Conservation (phyloP, 2,888 invertebrate species). For the Trissolcus japonicus region DNA sequence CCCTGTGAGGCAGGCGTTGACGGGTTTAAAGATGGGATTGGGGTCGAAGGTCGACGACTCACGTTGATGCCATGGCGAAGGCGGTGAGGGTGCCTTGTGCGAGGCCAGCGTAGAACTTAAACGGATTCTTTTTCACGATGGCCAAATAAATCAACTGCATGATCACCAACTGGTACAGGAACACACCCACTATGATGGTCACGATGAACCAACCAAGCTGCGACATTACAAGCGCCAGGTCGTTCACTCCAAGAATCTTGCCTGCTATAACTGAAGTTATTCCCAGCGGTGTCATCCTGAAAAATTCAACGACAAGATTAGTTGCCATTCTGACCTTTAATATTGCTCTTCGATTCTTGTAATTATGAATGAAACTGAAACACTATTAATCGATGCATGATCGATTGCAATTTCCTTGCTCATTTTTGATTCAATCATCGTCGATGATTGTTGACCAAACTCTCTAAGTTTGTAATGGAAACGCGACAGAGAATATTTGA, state of each 20-base stretch:
- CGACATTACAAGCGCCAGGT: conserved; percentile 79
- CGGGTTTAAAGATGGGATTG: conserved; percentile 68
- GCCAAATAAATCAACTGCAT: conserved; percentile 90
- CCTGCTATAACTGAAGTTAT: conserved; percentile 91
- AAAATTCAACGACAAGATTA: conserved; percentile 17
- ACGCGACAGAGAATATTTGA: too few relatives aligned
- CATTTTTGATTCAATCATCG: too few relatives aligned
- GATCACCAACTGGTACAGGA: conserved; percentile 89
- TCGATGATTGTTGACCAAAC: too few relatives aligned
- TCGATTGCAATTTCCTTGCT: too few relatives aligned
- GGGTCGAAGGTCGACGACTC: conserved; percentile 77
- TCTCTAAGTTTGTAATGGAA: too few relatives aligned
- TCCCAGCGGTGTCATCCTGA: conserved; percentile 86
- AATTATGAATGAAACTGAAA: background rate
- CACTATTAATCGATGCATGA: too few relatives aligned
- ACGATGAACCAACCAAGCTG: conserved; percentile 82
- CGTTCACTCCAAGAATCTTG: conserved; percentile 84
- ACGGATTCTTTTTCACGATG: conserved; percentile 89
- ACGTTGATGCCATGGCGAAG: conserved; percentile 94
- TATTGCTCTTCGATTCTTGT: background rate
- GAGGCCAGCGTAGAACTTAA: conserved; percentile 89
- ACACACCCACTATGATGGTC: conserved; percentile 88
- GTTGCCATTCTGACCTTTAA: background rate
- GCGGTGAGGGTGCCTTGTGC: conserved; percentile 91
- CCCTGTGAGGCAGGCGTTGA: conserved; percentile 72